Conservation (phyloP, 2,888 invertebrate genomes). For the Exephanes ischioxanthus region DNA sequence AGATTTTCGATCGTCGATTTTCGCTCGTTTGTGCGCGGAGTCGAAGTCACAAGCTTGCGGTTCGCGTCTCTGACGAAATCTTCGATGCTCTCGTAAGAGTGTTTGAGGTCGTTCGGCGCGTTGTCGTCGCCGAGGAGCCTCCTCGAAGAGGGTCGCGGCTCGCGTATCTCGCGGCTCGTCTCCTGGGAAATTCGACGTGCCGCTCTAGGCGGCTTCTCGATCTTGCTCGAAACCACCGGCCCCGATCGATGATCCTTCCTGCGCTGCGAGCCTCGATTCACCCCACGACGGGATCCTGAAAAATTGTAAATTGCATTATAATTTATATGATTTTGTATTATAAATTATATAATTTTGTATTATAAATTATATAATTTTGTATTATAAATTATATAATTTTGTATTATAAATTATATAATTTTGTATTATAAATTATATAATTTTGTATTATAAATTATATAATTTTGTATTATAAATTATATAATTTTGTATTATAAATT, state of each 20-base stretch:
- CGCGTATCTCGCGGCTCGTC: background rate
- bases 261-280: background rate
- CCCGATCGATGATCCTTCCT: too few relatives aligned
- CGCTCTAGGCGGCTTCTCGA: background rate
- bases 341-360: too few relatives aligned
- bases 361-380: too few relatives aligned
- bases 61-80: conserved; percentile 71
- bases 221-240: background rate
- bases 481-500: too few relatives aligned
- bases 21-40: conserved; percentile 68
- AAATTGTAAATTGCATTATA: background rate
- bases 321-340: too few relatives aligned
- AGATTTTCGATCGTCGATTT: conserved; percentile 66
- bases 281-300: background rate
- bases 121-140: background rate
- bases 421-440: background rate
- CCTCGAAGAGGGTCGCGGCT: background rate
- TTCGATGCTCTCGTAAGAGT: conserved; percentile 77
- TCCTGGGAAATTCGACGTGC: background rate
- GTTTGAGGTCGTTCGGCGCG: conserved; percentile 46
- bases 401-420: too few relatives aligned
- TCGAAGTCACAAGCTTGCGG: conserved; percentile 68
- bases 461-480: too few relatives aligned
- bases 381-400: too few relatives aligned
- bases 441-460: too few relatives aligned